A percentile compares a stretch with the other conserved stretches of the same genome.
phyloP scores from a whole-genome alignment of 2,888 invertebrate genomes.

The Neocrepidodera transversa region DNA sequence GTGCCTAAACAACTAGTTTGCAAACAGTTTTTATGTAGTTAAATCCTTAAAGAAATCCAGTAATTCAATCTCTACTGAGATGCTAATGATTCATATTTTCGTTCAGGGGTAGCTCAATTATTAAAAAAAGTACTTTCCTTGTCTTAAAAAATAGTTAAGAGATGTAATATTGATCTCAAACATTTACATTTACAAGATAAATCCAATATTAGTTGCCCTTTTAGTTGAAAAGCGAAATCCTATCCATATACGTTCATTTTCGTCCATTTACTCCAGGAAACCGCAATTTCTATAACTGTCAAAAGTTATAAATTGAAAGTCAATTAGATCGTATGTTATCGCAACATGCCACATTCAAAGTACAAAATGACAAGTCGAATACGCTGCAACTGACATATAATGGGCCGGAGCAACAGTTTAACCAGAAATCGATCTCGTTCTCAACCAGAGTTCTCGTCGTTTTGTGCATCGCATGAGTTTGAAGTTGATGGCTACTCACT shows the following conservation, averaged over 20 bases:
- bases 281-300: slow-evolving; percentile 37
- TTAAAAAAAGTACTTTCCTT: too few species aligned
- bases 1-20: too few species aligned
- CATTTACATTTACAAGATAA: slow-evolving; percentile 14
- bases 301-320: slow-evolving; percentile 39
- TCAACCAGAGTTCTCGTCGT: not conserved
- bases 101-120: too few species aligned
- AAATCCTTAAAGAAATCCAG: too few species aligned
- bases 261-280: slow-evolving; percentile 9
- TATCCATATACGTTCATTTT: slow-evolving; percentile 4
- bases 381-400: slow-evolving; percentile 34
- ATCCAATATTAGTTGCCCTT: slow-evolving; percentile 6
- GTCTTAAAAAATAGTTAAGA: too few species aligned
- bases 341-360: slow-evolving; percentile 33
- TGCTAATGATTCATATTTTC: too few species aligned
- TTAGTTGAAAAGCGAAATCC: slow-evolving; percentile 25
- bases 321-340: slow-evolving; percentile 39
- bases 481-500: not conserved
- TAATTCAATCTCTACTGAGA: too few species aligned
- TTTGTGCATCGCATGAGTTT: not conserved
- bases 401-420: slow-evolving; percentile 36
- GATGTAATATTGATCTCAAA: too few species aligned
- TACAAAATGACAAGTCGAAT: slow-evolving; percentile 29
- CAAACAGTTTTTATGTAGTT: too few species aligned
- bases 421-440: slow-evolving; percentile 7